Percentiles rank a stretch among this genome's conserved stretches.
phyloP scores from a whole-genome alignment of 2,113 vertebrate genomes.

The Sturnus vulgaris region DNA sequence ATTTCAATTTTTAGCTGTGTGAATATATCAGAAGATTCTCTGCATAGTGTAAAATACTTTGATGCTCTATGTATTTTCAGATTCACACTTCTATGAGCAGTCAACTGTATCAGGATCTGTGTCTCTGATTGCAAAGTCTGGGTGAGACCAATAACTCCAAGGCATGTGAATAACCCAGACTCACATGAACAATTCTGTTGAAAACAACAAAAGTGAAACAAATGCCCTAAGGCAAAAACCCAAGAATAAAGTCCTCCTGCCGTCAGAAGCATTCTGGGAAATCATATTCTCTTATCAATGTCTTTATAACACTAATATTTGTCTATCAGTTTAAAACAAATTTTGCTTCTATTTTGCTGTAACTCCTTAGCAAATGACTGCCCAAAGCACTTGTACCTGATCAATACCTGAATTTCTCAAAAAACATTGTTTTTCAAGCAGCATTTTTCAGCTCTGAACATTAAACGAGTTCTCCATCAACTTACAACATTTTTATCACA shows the following conservation, averaged over 20 bases:
- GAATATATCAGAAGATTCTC: background rate
- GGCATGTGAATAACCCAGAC: background rate
- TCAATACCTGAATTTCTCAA: background rate
- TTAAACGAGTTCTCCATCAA: background rate
- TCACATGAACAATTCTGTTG: background rate
- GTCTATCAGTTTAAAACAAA: background rate
- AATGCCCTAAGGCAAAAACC: background rate
- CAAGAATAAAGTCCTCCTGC: background rate
- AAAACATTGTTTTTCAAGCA: background rate
- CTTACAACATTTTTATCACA: background rate
- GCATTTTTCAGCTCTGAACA: background rate
- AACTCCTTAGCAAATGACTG: background rate
- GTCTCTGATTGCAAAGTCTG: background rate
- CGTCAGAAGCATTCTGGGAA: background rate
- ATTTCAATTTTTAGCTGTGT: background rate
- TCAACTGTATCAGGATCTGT: background rate
- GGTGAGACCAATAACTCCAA: background rate
- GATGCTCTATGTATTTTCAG: background rate
- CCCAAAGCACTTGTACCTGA: background rate
- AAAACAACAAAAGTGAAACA: constrained; percentile 17
- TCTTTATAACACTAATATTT: background rate
- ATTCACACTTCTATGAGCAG: background rate
- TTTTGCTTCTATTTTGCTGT: background rate
- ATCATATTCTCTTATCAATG: background rate
- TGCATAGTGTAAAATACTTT: background rate